These are phyloP conservation scores for Odontophorus gujanensis DNA, from an alignment of 2,113 vertebrate genomes.

Conservation along the genomic window DNA sequence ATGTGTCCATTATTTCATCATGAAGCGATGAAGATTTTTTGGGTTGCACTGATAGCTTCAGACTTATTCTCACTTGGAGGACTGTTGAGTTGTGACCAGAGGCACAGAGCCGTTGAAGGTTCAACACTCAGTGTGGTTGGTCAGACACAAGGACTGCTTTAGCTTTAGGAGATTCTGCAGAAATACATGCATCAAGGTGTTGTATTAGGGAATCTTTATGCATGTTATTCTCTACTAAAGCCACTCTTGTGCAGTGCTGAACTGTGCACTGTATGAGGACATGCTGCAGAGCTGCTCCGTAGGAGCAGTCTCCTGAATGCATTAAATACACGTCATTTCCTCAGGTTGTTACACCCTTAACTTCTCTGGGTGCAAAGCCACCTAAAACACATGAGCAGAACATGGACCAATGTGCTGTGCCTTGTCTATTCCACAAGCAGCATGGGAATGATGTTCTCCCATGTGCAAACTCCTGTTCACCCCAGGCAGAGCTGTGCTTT, in stretches of 20 bases:
- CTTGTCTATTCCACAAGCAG: not conserved
- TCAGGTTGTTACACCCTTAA: not conserved
- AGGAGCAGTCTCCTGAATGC: fast-evolving
- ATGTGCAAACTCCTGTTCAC: fast-evolving
- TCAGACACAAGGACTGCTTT: not conserved
- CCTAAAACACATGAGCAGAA: not conserved
- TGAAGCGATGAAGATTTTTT: not conserved
- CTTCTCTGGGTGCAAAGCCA: not conserved
- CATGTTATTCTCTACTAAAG: not conserved
- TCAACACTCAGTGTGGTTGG: not conserved
- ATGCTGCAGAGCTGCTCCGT: not conserved
- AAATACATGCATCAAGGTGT: fast-evolving
- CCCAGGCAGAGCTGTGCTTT: not conserved
- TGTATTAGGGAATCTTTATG: not conserved
- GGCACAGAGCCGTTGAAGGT: not conserved
- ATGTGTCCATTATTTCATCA: not conserved
- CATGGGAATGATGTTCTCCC: not conserved
- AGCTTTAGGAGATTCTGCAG: not conserved
- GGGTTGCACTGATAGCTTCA: not conserved
- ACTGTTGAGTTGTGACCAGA: not conserved
- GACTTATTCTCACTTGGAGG: not conserved
- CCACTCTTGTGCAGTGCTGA: not conserved
- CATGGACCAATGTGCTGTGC: not conserved
- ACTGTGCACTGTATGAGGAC: not conserved
- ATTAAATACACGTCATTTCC: not conserved